Conservation (phyloP, 2,888 invertebrate genomes). For the Cybosia mesomella region DNA sequence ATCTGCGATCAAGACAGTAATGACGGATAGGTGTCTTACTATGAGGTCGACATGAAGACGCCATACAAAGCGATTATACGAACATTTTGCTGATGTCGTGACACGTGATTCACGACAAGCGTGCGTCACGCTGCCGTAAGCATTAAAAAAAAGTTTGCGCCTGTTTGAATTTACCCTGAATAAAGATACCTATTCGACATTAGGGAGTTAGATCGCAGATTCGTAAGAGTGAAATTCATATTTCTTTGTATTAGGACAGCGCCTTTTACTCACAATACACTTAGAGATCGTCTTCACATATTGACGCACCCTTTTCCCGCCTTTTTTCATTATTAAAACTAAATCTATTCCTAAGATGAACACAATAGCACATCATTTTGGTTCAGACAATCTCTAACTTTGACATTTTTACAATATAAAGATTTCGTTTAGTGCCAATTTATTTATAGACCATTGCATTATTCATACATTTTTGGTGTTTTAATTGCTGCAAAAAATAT, state of each 20-base stretch:
- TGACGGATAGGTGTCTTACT: background rate
- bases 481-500: background rate
- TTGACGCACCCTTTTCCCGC: background rate
- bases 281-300: slow-evolving; percentile 18
- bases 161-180: background rate
- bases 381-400: slow-evolving; percentile 12
- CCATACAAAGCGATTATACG: background rate
- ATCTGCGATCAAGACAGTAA: background rate
- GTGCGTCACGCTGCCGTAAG: background rate
- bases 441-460: slow-evolving; percentile 6
- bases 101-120: background rate
- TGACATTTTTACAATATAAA: slow-evolving; percentile 12
- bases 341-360: slow-evolving; percentile 10
- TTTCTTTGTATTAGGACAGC: background rate
- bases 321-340: background rate
- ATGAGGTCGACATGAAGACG: background rate
- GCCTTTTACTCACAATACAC: slow-evolving; percentile 21
- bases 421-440: slow-evolving; percentile 4
- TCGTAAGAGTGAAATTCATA: background rate
- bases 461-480: slow-evolving; percentile 17
- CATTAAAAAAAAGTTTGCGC: background rate
- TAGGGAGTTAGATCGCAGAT: background rate
- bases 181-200: background rate
- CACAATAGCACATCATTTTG: slow-evolving; percentile 4
- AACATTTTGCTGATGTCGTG: background rate